Percentiles rank a stretch among this genome's conserved stretches.
Conservation (phyloP, 53 echinoderm and acorn worm species). For the Arbacia lixula region DNA sequence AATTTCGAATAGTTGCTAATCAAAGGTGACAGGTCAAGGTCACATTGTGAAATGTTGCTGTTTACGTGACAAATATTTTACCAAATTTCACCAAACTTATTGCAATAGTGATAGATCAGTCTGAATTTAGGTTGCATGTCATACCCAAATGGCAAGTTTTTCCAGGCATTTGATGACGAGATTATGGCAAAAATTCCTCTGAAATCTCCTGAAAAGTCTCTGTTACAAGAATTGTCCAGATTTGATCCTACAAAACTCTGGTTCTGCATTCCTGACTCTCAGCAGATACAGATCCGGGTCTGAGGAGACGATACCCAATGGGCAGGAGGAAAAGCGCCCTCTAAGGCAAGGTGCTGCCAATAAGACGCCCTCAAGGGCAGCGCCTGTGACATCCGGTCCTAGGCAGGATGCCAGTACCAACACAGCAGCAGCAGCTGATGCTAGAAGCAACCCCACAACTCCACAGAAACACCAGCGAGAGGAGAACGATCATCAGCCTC, state of each 20-base stretch:
- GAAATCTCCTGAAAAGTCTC: too few relatives aligned
- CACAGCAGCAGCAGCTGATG: slow-evolving; percentile 2
- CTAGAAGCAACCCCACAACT: background rate
- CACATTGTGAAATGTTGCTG: too few relatives aligned
- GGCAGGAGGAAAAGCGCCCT: slow-evolving; percentile 14
- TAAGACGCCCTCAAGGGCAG: slow-evolving; percentile 12
- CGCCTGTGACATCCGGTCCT: background rate
- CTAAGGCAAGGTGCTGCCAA: background rate
- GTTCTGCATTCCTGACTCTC: background rate
- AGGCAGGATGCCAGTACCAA: slow-evolving; percentile 45
- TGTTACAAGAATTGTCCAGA: too few relatives aligned
- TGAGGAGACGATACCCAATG: slow-evolving; percentile 40
- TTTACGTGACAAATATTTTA: too few relatives aligned
- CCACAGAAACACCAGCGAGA: background rate
- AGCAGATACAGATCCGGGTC: slow-evolving; percentile 48
- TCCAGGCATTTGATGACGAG: background rate
- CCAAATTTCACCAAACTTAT: too few relatives aligned
- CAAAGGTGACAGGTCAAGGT: too few relatives aligned
- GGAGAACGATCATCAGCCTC: background rate
- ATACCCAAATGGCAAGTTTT: too few relatives aligned
- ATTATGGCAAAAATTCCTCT: background rate
- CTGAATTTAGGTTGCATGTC: too few relatives aligned
- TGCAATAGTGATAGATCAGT: too few relatives aligned
- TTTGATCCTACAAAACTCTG: background rate
- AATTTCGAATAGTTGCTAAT: too few relatives aligned